Base-by-base conservation (phyloP, 1,140 invertebrate genomes). In the Papilio polyxenes region DNA sequence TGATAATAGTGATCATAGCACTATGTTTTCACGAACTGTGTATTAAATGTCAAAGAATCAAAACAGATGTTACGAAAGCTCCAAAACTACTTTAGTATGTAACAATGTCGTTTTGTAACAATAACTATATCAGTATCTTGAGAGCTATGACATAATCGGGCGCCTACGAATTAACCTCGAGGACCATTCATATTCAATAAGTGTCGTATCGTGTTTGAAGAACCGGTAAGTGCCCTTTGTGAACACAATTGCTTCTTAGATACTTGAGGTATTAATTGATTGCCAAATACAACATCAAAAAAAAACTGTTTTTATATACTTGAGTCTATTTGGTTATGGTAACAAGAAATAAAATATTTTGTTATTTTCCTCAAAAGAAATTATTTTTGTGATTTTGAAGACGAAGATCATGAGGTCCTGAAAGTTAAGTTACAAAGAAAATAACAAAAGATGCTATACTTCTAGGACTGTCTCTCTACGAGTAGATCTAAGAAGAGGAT, bases 131-230 rank as follows among this genome's bases (percentile, higher is more conserved):
- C 31, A 37, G 31, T 37, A 7, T 72, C 65, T 72, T 72, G 31
- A 77, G 20, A 76, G 44, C 20, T 90, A 89, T 88, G 87, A 88
- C 87, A 90, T 90, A 92, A 91, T 91, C 85, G 83, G 84, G 85
- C 89, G 88, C 89, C 89, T 89, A 90, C 87, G 81, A 79, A 77
- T 72, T 72, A 72, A 82, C 85, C 83, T 84, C 83, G 89, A 87
- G 84, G 85, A 44, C 86, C 88, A 91, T 92, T 86, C 89, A 91
- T 92, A 90, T 92, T 92, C 88, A 91, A 89, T 84, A 86, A 78
- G 77, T 81, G 31, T 72, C 31, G 65, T 83, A 82, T 80, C 76
- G 81, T 85, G 85, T 87, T 89, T 89, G 83, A 85, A 84, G 81
- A 89, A 90, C 89, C 89, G 85, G 86, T 88, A 84, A 82, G 44